Evolutionary conservation across 1,140 invertebrate genomes (phyloP).

Genomic region (Pachyrhynchus sulphureomaculatus): DNA sequence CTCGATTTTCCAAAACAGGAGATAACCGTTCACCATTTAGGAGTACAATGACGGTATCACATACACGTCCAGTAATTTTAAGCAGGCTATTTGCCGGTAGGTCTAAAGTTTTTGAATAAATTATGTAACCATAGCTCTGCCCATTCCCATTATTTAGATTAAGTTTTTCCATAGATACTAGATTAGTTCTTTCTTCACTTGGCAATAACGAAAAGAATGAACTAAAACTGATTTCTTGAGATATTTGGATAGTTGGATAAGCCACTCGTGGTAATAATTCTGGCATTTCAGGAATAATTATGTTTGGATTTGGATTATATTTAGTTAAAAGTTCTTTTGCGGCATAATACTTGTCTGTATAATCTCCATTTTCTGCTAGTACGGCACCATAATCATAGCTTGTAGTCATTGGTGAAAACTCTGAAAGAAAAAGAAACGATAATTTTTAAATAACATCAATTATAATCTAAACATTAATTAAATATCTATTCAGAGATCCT

Average conservation of each 20-base stretch:
- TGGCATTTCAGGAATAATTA: conserved; percentile 48
- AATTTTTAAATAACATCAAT: background rate
- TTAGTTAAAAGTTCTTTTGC: conserved; percentile 43
- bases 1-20: conserved; percentile 35
- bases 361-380: conserved; percentile 55
- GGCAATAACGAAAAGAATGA: conserved; percentile 40
- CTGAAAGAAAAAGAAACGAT: background rate
- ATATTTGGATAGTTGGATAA: conserved; percentile 41
- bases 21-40: conserved; percentile 51
- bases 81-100: conserved; percentile 42
- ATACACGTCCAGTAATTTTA: conserved; percentile 52
- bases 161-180: conserved; percentile 58
- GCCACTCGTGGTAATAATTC: conserved; percentile 40
- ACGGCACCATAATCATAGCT: conserved; percentile 61
- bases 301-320: conserved; percentile 48
- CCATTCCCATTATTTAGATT: conserved; percentile 56
- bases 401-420: conserved; percentile 53
- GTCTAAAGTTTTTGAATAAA: conserved; percentile 52
- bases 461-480: background rate
- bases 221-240: conserved; percentile 32
- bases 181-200: conserved; percentile 10
- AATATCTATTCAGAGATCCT: background rate
- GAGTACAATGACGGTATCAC: conserved; percentile 57
- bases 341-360: conserved; percentile 53
- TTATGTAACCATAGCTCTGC: conserved; percentile 61